Evolutionary conservation across 1,140 invertebrate species (phyloP), one percentile per base, ranked within the genome.

Genomic region (Drosophila arizonae): DNA sequence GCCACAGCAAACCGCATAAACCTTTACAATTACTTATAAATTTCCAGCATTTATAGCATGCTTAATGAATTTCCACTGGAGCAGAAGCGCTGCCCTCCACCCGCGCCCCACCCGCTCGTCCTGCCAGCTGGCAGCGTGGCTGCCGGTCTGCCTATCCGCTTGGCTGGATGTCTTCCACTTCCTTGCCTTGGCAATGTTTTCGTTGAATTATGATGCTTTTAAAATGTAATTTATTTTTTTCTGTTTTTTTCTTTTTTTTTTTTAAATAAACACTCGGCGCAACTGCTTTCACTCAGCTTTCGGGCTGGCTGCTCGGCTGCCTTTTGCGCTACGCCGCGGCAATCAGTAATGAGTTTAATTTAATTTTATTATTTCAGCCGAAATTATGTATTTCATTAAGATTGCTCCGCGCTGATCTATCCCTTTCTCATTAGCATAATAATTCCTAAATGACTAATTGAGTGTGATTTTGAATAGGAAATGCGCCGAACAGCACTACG

Each of bases 141-240:
- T 71, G 77, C 54, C 54, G 30, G 26, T 30, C 57, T 76, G 61
- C 48, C 36, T 70, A 41, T 54, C 26, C 46, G 50, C 30, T 56
- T 68, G 46, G 60, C 43, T 64, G 58, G 24, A 48, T 50, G 60
- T 28, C 41, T 63, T 70, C 28, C 58, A 39, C 33, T 68, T 57
- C 55, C 43, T 63, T 75, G 75, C 66, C 60, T 66, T 87, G 78
- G 78, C 70, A 71, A 73, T 88, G 82, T 88, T 87, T 87, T 88
- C 84, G 66, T 87, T 87, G 82, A 87, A 88, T 87, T 87, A 86
- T 86, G 82, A 86, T 86, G 82, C 82, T 86, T 86, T 86, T 86
- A 86, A 86, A 86, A 82, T 75, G 84, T 82, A 86, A 86, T 86
- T 86, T 87, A 86, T 86, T 79, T 87, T 6, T 46, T 46, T 43